phyloP scores from a whole-genome alignment of 2,797 vertebrate genomes.

The Falco cherrug region DNA sequence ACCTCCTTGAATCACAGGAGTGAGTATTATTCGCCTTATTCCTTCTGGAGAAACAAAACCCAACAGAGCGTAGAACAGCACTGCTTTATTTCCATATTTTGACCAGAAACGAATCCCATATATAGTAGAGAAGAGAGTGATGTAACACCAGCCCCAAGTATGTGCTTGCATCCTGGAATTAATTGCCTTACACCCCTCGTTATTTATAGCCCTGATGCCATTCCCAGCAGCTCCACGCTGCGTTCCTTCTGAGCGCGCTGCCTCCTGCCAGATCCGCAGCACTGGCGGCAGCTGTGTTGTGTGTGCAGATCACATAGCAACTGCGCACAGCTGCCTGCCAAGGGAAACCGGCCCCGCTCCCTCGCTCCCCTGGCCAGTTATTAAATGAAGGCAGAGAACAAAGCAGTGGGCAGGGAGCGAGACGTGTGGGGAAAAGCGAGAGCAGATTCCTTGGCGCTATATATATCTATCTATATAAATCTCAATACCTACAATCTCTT shows the following conservation, averaged over 20 bases:
- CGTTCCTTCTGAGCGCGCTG: not conserved
- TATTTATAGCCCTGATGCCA: constrained; percentile 44
- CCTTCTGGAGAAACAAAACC: not conserved
- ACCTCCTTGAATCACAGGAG: not conserved
- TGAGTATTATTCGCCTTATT: not conserved
- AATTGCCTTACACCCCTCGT: not conserved
- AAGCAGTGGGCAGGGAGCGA: not conserved
- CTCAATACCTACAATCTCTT: not conserved
- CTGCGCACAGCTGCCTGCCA: constrained; percentile 8
- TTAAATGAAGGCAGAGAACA: not conserved
- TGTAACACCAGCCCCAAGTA: not conserved
- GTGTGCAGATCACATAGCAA: constrained; percentile 49
- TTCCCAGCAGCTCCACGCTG: not conserved
- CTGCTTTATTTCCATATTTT: not conserved
- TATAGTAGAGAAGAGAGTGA: not conserved
- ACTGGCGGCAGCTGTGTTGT: constrained; percentile 58
- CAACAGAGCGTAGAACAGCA: not conserved
- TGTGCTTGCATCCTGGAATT: not conserved
- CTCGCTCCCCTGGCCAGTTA: not conserved
- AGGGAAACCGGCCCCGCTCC: not conserved
- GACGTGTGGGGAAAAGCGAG: not conserved
- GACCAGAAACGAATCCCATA: not conserved
- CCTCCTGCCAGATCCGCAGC: not conserved
- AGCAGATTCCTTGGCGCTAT: not conserved
- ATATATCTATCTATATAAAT: too few species aligned